Percentiles rank a stretch among this genome's conserved stretches.
Conservation (phyloP, 2,113 vertebrate genomes). For the Caracal caracal region DNA sequence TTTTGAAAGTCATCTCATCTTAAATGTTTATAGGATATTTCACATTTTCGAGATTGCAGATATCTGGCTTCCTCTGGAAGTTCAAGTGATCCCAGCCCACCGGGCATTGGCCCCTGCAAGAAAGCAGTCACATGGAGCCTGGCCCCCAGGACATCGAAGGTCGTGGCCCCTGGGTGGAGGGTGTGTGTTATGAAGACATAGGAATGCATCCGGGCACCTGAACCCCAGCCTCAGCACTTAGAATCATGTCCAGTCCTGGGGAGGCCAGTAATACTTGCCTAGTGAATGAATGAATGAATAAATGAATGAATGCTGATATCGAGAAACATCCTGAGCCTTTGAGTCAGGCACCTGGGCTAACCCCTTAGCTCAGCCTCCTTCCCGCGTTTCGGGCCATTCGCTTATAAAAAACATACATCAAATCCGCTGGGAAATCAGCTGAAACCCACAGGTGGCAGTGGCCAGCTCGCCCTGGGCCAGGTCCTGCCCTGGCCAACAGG, state of each 20-base stretch:
- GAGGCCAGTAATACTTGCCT: accelerated
- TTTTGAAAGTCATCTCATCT: background rate
- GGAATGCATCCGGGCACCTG: background rate
- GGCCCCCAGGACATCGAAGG: background rate
- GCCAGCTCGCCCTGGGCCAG: background rate
- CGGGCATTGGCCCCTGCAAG: accelerated
- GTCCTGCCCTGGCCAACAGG: accelerated
- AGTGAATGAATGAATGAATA: too few relatives aligned
- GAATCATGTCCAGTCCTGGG: accelerated
- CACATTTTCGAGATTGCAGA: background rate
- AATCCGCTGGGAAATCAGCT: too few relatives aligned
- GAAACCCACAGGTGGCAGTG: background rate
- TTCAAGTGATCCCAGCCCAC: background rate
- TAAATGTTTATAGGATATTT: background rate
- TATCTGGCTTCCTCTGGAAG: background rate
- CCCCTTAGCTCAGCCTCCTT: background rate
- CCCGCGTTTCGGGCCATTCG: background rate
- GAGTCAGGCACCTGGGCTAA: background rate
- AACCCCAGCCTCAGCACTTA: background rate
- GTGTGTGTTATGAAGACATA: accelerated
- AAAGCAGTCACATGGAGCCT: accelerated
- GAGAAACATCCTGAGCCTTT: background rate
- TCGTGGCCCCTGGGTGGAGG: too few relatives aligned
- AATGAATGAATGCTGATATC: accelerated
- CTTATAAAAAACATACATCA: accelerated